These are phyloP conservation scores for Nineta flava DNA, from an alignment of 2,888 invertebrate species.

Conservation along the genomic window DNA sequence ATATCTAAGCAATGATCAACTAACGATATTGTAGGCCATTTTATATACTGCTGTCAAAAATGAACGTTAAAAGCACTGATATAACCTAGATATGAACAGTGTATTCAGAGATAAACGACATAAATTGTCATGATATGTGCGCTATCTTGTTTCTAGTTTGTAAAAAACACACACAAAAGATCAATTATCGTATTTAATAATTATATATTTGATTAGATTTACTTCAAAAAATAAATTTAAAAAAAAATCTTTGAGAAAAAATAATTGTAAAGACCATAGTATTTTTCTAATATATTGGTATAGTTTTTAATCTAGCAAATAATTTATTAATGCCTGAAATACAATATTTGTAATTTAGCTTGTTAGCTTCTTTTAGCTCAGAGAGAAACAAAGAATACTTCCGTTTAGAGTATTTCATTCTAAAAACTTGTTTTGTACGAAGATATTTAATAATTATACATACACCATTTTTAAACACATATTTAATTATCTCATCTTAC, in stretches of 20 bases:
- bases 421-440: background rate
- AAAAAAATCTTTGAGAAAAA: background rate
- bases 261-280: background rate
- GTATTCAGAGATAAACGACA: too few species aligned
- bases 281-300: slow-evolving; percentile 1
- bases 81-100: too few species aligned
- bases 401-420: background rate
- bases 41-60: too few species aligned
- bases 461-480: too few species aligned
- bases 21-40: too few species aligned
- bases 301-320: background rate
- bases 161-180: background rate
- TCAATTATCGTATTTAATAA: background rate
- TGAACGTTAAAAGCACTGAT: too few species aligned
- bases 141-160: too few species aligned
- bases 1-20: too few species aligned
- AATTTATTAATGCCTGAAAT: background rate
- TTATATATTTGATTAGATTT: background rate
- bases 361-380: slow-evolving; percentile 1
- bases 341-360: background rate
- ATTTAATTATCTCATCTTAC: too few species aligned
- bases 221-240: background rate
- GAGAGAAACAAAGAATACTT: background rate
- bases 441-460: background rate
- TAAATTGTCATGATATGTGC: too few species aligned